Evolutionary conservation across 1,140 invertebrate species (phyloP).

Genomic region (Oncopeltus fasciatus): DNA sequence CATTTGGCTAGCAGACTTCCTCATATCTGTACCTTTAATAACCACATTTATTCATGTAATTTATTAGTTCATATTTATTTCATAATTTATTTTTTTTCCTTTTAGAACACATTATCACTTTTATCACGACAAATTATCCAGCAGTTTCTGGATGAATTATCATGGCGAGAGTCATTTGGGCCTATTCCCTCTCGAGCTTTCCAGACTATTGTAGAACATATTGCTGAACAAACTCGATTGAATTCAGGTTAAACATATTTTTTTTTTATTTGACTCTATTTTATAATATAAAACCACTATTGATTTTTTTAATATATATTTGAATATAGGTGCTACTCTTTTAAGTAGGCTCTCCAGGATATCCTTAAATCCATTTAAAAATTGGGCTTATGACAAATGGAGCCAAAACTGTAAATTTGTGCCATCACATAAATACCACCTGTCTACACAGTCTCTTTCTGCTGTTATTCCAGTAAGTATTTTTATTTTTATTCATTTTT

Average conservation of each 20-base stretch:
- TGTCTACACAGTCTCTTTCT: too few species aligned
- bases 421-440: too few species aligned
- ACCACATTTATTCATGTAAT: too few species aligned
- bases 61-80: too few species aligned
- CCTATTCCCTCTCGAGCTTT: conserved; percentile 58
- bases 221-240: conserved; percentile 57
- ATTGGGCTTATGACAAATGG: conserved; percentile 50
- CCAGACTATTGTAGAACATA: conserved; percentile 61
- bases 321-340: conserved; percentile 31
- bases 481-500: too few species aligned
- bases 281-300: background rate
- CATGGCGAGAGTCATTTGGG: conserved; percentile 64
- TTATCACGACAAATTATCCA: conserved; percentile 72
- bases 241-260: conserved; percentile 30
- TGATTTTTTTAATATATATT: conserved; percentile 14
- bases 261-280: background rate
- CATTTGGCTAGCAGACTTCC: conserved; percentile 23
- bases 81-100: too few species aligned
- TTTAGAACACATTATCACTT: conserved; percentile 65
- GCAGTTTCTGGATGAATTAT: conserved; percentile 75
- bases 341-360: conserved; percentile 46
- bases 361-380: conserved; percentile 60
- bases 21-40: too few species aligned
- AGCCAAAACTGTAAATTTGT: conserved; percentile 16
- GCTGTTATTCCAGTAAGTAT: too few species aligned